Evolutionary conservation across 2,888 invertebrate species (phyloP).

Genomic region (Pediacus dermestoides): DNA sequence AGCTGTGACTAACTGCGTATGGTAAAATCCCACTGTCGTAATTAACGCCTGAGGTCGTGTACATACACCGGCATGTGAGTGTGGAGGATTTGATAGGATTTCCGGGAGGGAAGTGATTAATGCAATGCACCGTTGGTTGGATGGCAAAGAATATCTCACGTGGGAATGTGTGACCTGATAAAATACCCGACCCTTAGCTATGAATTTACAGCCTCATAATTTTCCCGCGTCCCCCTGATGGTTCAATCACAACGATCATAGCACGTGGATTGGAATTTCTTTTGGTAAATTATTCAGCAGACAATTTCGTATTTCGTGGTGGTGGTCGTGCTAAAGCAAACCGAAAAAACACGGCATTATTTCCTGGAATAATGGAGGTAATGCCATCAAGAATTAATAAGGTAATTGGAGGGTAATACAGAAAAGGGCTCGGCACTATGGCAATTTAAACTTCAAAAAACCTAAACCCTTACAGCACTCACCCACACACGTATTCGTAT

Average conservation of each 20-base stretch:
- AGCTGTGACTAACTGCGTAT: slow-evolving; percentile 31
- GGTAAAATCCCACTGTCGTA: slow-evolving; percentile 32
- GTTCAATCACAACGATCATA: no score
- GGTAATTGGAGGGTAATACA: no score
- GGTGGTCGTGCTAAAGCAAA: no score
- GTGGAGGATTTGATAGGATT: slow-evolving; percentile 24
- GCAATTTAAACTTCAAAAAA: slow-evolving; percentile 2
- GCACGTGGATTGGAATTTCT: no score
- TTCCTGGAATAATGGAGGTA: background rate
- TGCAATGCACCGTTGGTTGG: slow-evolving; percentile 23
- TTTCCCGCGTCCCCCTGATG: no score
- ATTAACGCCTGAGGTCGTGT: slow-evolving; percentile 26
- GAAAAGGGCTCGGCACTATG: background rate
- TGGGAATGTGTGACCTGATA: slow-evolving; percentile 11
- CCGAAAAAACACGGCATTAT: no score
- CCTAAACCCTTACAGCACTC: no score
- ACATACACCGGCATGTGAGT: slow-evolving; percentile 14
- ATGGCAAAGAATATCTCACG: slow-evolving; percentile 22
- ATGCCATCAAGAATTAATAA: no score
- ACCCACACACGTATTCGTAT: no score
- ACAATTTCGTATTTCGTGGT: no score
- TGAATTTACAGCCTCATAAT: slow-evolving; percentile 2
- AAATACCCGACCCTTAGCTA: background rate
- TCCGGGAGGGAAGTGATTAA: slow-evolving; percentile 33
- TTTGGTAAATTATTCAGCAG: no score